A percentile compares a stretch with the other conserved stretches of the same genome.
phyloP scores from a whole-genome alignment of 2,888 invertebrate genomes.

The Standfussiana lucernea region DNA sequence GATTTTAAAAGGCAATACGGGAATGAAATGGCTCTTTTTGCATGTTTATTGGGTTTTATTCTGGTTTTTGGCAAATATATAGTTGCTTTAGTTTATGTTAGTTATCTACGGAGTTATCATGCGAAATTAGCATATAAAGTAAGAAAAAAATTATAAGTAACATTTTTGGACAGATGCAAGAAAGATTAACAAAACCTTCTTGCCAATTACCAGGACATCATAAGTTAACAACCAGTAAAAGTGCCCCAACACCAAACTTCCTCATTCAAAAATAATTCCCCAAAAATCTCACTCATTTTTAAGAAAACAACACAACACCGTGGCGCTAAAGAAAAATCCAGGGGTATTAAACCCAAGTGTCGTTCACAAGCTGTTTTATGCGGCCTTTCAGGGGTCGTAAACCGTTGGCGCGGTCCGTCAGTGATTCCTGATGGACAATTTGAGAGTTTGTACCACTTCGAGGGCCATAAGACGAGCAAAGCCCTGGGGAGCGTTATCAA shows the following conservation, averaged over 20 bases:
- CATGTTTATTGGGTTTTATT: slow-evolving; percentile 1
- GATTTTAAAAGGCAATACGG: slow-evolving; percentile 50
- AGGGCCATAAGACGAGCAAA: slow-evolving; percentile 69
- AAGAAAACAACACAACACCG: slow-evolving; percentile 58
- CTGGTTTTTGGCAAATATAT: not conserved
- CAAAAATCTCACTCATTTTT: slow-evolving; percentile 45
- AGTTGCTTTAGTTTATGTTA: not conserved
- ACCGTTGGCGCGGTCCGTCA: slow-evolving; percentile 81
- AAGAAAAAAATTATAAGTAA: no score
- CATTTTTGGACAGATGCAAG: not conserved
- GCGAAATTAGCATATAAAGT: not conserved
- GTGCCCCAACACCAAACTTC: slow-evolving; percentile 42
- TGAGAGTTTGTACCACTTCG: slow-evolving; percentile 83
- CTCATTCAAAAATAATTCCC: slow-evolving; percentile 58
- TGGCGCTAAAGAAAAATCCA: slow-evolving; percentile 81
- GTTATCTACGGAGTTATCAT: not conserved
- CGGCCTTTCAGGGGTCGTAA: slow-evolving; percentile 83
- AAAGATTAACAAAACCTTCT: slow-evolving; percentile 16
- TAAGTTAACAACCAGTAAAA: slow-evolving; percentile 55
- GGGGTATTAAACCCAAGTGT: slow-evolving; percentile 84
- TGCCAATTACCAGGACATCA: slow-evolving; percentile 46
- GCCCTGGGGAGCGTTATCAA: slow-evolving; percentile 72
- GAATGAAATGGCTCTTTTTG: slow-evolving; percentile 25
- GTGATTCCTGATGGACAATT: slow-evolving; percentile 90
- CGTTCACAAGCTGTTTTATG: slow-evolving; percentile 87